Percentiles rank a stretch among this genome's conserved stretches.
Evolutionary conservation across 2,797 vertebrate species (phyloP).

Genomic region (Pangasius mekongensis): DNA sequence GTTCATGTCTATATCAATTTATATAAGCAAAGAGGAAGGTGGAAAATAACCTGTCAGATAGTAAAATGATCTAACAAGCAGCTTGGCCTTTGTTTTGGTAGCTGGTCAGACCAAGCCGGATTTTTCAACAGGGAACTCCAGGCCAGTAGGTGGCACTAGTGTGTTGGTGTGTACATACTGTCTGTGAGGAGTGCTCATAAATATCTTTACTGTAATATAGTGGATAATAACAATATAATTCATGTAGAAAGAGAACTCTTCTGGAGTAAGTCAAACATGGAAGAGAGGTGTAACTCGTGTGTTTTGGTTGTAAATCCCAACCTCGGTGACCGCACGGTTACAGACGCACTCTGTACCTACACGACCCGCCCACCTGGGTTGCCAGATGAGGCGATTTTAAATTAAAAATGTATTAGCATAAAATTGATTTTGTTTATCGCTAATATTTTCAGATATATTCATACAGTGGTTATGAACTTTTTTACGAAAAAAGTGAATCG

Average conservation of each 20-base stretch:
- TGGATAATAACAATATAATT: background rate
- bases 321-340: background rate
- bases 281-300: too few species aligned
- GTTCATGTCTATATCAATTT: background rate
- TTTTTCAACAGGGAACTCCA: slow-evolving; percentile 6
- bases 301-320: background rate
- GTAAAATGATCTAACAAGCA: background rate
- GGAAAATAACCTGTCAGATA: background rate
- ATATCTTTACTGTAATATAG: background rate
- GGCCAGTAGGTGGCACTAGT: slow-evolving; percentile 30
- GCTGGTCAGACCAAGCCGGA: background rate
- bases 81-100: background rate
- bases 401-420: background rate
- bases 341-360: background rate
- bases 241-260: background rate
- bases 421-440: background rate
- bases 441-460: too few species aligned
- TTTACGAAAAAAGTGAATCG: too few species aligned
- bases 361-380: slow-evolving; percentile 5
- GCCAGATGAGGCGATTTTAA: background rate
- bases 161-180: background rate
- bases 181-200: background rate
- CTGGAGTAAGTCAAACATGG: background rate
- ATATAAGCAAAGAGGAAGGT: background rate
- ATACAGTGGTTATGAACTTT: too few species aligned